Base-by-base conservation (phyloP, 2,888 invertebrate genomes). In the Zygaena filipendulae region DNA sequence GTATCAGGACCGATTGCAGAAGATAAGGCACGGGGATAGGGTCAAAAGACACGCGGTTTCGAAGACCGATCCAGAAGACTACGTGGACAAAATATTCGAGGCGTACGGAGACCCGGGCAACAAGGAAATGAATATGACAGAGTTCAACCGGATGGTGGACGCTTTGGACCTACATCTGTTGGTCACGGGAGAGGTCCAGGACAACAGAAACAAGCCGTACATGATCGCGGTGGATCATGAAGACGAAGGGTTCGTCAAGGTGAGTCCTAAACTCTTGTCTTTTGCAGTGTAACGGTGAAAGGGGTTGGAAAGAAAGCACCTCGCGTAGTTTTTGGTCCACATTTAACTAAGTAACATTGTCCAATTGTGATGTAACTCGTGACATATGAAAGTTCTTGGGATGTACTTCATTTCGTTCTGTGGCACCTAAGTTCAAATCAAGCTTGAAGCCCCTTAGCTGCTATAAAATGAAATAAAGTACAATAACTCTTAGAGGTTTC, bases 81-180 rank as follows among this genome's bases (percentile, higher is more conserved):
- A 86, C 50, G 68, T 90, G 26, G 82, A 82, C 35, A 84, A 86
- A 55, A 81, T 91, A 30, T 90, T 91, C 56, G 67, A 75, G 21
- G 68, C 82, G 47, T 90, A 85, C 48, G 88, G 89, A 0, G 84
- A 87, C 48, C 83, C 82, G 1, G 74, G 80, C 4, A 82, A 74
- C 20, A 82, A 87, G 66, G 85, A 85, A 6, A 83, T 90, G 69
- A 79, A 82, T 47, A 42, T 82, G 39, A 82, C 82, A 3, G 87
- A 87, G n/a, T 90, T 92, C 45, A 85, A 87, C 39, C 82, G 66
- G 28, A 82, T 91, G 71, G 67, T 91, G 6, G 67, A 74, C 27
- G 83, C 79, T 22, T 48, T 89, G 39, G 82, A 84, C 10, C 61
- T 88, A 3, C 59, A 77, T 29, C 77, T 79, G 33, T 55, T 86